phyloP scores from a whole-genome alignment of 2,888 invertebrate genomes.

The Nemotelus pantherinus region DNA sequence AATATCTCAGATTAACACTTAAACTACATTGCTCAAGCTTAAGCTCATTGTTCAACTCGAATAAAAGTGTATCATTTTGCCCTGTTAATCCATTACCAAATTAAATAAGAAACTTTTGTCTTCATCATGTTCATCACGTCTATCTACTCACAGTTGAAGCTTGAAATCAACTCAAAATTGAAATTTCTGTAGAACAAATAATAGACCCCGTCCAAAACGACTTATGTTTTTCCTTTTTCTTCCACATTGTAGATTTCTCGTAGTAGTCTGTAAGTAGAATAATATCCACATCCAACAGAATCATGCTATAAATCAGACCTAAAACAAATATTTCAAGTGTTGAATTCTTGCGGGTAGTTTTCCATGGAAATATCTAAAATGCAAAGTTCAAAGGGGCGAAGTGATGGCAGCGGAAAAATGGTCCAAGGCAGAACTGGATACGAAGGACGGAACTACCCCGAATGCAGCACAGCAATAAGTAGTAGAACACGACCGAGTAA shows the following conservation, averaged over 20 bases:
- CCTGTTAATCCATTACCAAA: too few relatives aligned
- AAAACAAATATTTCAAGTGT: constrained; percentile 42
- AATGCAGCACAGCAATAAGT: neutral
- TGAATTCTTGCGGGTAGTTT: constrained; percentile 33
- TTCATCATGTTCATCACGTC: too few relatives aligned
- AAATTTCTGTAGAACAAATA: too few relatives aligned
- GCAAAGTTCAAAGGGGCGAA: neutral
- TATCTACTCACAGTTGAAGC: too few relatives aligned
- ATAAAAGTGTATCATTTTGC: too few relatives aligned
- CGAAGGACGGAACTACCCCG: neutral
- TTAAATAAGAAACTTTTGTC: too few relatives aligned
- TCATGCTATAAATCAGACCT: constrained; percentile 40
- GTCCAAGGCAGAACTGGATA: neutral
- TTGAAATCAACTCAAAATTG: too few relatives aligned
- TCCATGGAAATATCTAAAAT: constrained; percentile 19
- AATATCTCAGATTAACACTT: too few relatives aligned
- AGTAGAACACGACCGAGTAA: constrained; percentile 15
- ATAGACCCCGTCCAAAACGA: too few relatives aligned
- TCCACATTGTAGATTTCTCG: neutral
- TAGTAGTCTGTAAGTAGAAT: constrained; percentile 10
- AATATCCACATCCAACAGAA: constrained; percentile 21
- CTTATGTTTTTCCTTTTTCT: too few relatives aligned
- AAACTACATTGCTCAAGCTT: too few relatives aligned
- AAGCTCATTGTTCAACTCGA: too few relatives aligned
- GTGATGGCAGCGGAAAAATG: neutral